A percentile compares a stretch with the other conserved stretches of the same genome.
Conservation (phyloP, 2,797 vertebrate genomes). For the Dermochelys coriacea region DNA sequence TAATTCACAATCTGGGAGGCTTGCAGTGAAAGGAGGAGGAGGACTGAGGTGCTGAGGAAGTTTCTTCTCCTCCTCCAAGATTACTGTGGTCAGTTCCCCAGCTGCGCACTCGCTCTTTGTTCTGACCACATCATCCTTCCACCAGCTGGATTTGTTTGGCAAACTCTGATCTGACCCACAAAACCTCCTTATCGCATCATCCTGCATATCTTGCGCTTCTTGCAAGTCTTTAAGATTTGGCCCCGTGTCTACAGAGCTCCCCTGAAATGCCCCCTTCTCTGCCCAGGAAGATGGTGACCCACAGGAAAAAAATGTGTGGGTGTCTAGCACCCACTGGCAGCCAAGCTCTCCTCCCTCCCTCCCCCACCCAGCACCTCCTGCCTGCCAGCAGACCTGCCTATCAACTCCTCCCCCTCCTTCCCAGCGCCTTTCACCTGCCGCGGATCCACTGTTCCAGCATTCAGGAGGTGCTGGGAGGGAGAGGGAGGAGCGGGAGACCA, state of each 20-base stretch:
- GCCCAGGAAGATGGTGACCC: no score
- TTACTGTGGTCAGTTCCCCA: slow-evolving; percentile 60
- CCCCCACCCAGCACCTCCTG: no score
- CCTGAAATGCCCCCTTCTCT: no score
- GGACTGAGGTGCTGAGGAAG: slow-evolving; percentile 34
- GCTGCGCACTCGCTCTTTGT: slow-evolving; percentile 17
- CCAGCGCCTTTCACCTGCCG: no score
- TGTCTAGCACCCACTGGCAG: no score
- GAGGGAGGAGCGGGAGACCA: no score
- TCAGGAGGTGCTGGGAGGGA: no score
- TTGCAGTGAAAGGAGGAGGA: slow-evolving; percentile 31
- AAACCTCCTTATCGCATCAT: background rate
- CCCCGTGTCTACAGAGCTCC: background rate
- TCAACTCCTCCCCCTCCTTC: no score
- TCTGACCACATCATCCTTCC: slow-evolving; percentile 25
- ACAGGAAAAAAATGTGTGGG: no score
- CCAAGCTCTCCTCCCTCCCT: no score
- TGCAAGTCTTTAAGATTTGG: background rate
- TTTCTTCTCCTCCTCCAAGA: slow-evolving; percentile 43
- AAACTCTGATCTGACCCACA: background rate
- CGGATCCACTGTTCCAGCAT: no score
- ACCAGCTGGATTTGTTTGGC: slow-evolving; percentile 38
- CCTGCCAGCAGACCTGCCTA: no score
- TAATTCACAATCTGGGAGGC: slow-evolving; percentile 34
- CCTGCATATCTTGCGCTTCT: background rate